Evolutionary conservation across 1,140 invertebrate species (phyloP).

Genomic region (Tigriopus japonicus): DNA sequence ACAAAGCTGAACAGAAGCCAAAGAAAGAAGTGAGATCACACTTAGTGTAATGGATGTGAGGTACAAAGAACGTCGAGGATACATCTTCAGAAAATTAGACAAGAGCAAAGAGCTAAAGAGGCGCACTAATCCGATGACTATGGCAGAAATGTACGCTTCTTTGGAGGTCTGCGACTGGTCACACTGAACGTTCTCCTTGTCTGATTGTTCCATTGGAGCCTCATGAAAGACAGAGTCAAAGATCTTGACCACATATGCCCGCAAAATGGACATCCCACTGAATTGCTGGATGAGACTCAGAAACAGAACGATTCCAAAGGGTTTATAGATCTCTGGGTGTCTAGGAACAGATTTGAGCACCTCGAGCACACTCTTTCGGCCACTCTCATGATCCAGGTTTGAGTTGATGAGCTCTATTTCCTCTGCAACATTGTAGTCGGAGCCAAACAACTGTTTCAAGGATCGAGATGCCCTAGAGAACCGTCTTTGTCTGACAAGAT

Average conservation of each 20-base stretch:
- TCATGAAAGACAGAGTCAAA: neutral
- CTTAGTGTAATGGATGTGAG: neutral
- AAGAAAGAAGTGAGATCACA: neutral
- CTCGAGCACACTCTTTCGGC: no score
- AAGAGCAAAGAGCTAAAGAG: neutral
- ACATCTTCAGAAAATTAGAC: neutral
- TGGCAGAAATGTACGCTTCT: constrained; percentile 1
- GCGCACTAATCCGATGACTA: neutral
- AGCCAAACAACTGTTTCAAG: neutral
- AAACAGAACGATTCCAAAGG: neutral
- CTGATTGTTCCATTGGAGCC: neutral
- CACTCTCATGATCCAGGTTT: neutral
- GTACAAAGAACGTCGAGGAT: neutral
- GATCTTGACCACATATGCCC: neutral
- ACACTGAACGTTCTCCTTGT: neutral
- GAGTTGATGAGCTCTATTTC: neutral
- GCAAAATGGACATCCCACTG: neutral
- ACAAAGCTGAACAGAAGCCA: neutral
- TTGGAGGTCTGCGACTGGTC: neutral
- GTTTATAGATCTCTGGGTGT: neutral
- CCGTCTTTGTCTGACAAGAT: neutral
- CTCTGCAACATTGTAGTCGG: neutral
- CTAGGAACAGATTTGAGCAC: neutral
- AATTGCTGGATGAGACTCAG: neutral
- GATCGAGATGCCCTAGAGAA: neutral